Evolutionary conservation across 2,113 vertebrate species (phyloP).

Genomic region (Antennarius striatus): DNA sequence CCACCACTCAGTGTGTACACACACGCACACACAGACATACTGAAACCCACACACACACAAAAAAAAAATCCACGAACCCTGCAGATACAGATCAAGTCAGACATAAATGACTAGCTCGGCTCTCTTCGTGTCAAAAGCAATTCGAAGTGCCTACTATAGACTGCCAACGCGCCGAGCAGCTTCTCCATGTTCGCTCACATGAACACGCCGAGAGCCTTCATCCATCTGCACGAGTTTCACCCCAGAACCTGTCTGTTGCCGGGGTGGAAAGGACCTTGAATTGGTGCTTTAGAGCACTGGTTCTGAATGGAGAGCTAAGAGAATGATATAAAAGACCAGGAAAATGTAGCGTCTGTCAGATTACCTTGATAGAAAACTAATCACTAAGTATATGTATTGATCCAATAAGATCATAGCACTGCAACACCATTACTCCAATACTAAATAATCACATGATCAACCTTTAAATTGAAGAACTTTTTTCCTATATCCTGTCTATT

Average conservation of each 20-base stretch:
- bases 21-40: constrained; percentile 7
- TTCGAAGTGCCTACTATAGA: constrained; percentile 25
- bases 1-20: background rate
- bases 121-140: constrained; percentile 53
- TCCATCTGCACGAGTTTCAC: constrained; percentile 22
- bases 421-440: no score
- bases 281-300: background rate
- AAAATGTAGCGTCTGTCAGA: no score
- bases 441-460: no score
- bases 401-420: no score
- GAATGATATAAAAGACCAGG: no score
- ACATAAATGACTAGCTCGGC: constrained; percentile 46
- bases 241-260: background rate
- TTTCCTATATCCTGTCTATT: no score
- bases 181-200: constrained; percentile 24
- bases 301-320: background rate
- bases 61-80: background rate
- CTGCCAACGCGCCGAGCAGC: constrained; percentile 22
- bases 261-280: constrained; percentile 18
- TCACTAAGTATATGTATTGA: no score
- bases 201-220: constrained; percentile 30
- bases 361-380: no score
- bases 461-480: no score
- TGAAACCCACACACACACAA: constrained; percentile 9
- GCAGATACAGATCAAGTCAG: constrained; percentile 41